Percentiles rank a stretch among this genome's conserved stretches.
phyloP scores from a whole-genome alignment of 2,888 invertebrate genomes.

The Pandemis heparana region DNA sequence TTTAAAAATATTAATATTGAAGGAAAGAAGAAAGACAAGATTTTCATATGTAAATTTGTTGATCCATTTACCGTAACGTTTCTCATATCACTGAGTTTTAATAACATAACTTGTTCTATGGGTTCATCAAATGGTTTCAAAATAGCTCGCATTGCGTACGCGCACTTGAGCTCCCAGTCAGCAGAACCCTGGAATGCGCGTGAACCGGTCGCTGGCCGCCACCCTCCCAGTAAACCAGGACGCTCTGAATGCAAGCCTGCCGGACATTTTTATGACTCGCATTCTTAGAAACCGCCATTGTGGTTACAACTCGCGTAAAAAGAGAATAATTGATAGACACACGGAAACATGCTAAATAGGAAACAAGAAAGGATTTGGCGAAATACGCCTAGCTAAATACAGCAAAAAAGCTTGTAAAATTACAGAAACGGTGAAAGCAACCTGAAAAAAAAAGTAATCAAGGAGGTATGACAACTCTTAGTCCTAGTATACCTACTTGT shows the following conservation, averaged over 20 bases:
- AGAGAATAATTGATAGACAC: neutral
- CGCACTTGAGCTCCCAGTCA: conserved; percentile 22
- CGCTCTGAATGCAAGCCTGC: conserved; percentile 15
- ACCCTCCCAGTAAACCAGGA: conserved; percentile 26
- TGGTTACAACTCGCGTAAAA: conserved; percentile 2
- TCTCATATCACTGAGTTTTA: too few relatives aligned
- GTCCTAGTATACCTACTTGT: too few relatives aligned
- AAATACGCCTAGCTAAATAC: too few relatives aligned
- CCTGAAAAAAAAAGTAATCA: too few relatives aligned
- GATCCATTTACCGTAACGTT: neutral
- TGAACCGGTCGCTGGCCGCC: conserved; percentile 55
- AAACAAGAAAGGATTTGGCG: neutral
- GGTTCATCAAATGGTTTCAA: conserved; percentile 45
- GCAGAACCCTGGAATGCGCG: conserved; percentile 52
- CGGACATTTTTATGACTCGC: conserved; percentile 34
- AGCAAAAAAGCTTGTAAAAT: too few relatives aligned
- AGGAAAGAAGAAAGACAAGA: too few relatives aligned
- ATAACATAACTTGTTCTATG: neutral
- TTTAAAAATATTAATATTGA: too few relatives aligned
- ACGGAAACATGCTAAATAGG: neutral
- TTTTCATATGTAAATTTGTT: too few relatives aligned
- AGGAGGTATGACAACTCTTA: too few relatives aligned
- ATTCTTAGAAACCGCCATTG: conserved; percentile 29
- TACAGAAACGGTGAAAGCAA: too few relatives aligned
- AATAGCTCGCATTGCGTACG: conserved; percentile 41